Percentiles rank a stretch among this genome's conserved stretches.
These are phyloP conservation scores for Thalassarche chlororhynchos DNA, from an alignment of 2,113 vertebrate species.

Conservation along the genomic window DNA sequence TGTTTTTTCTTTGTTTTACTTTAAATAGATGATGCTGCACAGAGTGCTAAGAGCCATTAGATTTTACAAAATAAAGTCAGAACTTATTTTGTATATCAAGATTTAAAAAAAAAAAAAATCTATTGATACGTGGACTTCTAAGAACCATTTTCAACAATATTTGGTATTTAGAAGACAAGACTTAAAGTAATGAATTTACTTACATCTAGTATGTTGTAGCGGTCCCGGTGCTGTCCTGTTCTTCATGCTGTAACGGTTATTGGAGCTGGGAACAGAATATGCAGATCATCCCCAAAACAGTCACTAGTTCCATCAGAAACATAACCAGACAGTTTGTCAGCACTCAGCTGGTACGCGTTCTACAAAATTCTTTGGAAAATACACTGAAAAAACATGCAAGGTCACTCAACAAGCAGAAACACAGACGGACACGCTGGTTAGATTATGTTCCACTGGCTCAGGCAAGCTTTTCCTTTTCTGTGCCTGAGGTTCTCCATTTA, in stretches of 20 bases:
- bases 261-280: not conserved
- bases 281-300: not conserved
- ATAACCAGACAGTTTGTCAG: not conserved
- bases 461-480: not conserved
- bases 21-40: not conserved
- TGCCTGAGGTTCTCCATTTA: not conserved
- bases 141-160: not conserved
- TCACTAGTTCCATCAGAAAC: not conserved
- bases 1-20: not conserved
- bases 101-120: not conserved
- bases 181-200: not conserved
- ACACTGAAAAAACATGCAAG: not conserved
- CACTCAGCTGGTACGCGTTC: not conserved
- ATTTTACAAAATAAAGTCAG: not conserved
- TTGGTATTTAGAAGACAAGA: not conserved
- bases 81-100: not conserved
- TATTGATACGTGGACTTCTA: not conserved
- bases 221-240: not conserved
- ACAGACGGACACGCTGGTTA: not conserved
- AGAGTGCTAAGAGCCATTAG: not conserved
- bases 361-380: not conserved
- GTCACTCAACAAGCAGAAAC: not conserved
- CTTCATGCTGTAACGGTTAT: not conserved
- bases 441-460: not conserved
- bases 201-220: not conserved